Evolutionary conservation across 92 coral and sea anemone genomes (phyloP), one percentile per base, ranked within the genome.

Genomic region (Desmophyllum pertusum): DNA sequence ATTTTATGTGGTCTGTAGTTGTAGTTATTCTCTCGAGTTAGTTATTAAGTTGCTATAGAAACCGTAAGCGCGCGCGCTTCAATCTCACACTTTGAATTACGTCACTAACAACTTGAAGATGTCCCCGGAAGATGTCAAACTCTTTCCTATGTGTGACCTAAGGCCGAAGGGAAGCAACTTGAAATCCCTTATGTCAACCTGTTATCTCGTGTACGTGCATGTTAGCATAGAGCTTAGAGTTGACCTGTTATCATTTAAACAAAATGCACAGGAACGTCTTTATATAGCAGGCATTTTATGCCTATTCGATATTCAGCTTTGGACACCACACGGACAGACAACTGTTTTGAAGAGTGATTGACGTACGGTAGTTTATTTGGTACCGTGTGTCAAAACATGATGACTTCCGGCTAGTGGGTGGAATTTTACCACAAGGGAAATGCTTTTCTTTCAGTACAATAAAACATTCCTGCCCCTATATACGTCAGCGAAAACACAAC

Each of bases 361-460:
- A n/a, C n/a, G n/a, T n/a, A n/a, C n/a, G n/a, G n/a, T n/a, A n/a
- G n/a, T n/a, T n/a, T n/a, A n/a, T n/a, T n/a, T n/a, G n/a, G n/a
- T 2, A 18, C 59, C 6, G 25, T 52, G 48, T 1, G 48, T 52
- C 19, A 5, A 52, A 65, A 11, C 70, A 15, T 35, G 39, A 65
- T 6, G 25, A 17, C 72, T 66, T 66, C 72, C 45, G 43, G 23
- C 41, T 35, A 15, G 23, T 36, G 45, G 21, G 67, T 62, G 72
- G 42, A 18, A 11, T 19, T 37, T 66, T 14, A 57, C 78, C 78
- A 2, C 86, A 82, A 59, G 40, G 86, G 79, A 82, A 82, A 72
- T 73, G 57, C 78, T 55, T 36, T 36, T 29, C 78, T 71, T 72
- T 61, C 59, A 39, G 48, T 2, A 36, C 73, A 71, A 27, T 35